Conservation (phyloP, 37 sponge, comb jelly and placozoan species). For the Mnemiopsis leidyi region DNA sequence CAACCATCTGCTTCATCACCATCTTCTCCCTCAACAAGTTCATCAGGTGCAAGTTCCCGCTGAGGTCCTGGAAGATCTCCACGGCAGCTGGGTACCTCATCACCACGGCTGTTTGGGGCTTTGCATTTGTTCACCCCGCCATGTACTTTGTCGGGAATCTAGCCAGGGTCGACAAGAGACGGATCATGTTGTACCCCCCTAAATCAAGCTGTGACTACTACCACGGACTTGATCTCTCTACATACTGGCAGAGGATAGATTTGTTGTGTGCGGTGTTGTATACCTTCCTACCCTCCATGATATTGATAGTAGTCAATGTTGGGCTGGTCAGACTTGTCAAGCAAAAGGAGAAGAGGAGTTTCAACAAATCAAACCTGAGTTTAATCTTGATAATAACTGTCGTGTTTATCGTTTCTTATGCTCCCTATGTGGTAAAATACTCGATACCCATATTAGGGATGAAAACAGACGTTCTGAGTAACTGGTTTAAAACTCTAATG, state of each 20-base stretch:
- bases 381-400: not conserved
- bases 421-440: not conserved
- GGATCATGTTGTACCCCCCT: not conserved
- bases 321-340: not conserved
- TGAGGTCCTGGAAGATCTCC: not conserved
- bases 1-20: conserved; percentile 54
- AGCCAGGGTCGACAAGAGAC: not conserved
- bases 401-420: not conserved
- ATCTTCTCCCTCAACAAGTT: not conserved
- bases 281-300: conserved; percentile 6
- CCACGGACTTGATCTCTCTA: not conserved
- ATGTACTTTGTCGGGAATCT: not conserved
- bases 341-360: not conserved
- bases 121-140: conserved; percentile 3
- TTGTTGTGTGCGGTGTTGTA: not conserved
- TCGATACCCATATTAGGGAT: not conserved
- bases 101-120: not conserved
- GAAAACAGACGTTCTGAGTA: not conserved
- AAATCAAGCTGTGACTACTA: conserved; percentile 21
- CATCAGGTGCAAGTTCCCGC: not conserved
- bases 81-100: not conserved
- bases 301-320: not conserved
- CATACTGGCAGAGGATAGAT: conserved; percentile 10
- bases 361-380: not conserved
- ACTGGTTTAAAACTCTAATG: not conserved